Evolutionary conservation across 2,113 vertebrate genomes (phyloP), one percentile per base, ranked within the genome.

Genomic region (Myotis brandtii): DNA sequence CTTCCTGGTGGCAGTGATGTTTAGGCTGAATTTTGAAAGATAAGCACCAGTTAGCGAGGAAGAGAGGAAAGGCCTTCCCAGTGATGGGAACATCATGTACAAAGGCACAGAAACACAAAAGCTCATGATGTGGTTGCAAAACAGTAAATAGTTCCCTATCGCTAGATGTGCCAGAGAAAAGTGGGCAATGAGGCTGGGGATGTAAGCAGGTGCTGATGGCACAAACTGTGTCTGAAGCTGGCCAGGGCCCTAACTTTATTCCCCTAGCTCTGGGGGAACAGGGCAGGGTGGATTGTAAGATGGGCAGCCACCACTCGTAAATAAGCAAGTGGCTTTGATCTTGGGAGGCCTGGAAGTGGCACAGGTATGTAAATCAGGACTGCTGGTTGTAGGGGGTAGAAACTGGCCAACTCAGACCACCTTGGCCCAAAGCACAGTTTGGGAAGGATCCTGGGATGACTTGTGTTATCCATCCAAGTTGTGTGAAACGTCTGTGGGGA

Each of bases 11-110:
- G 70, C 16, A 34, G 12, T 56, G 87, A 93, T 25, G 18, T 50
- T 66, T 70, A 66, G 87, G 40, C 43, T 40, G 21, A 66, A 94
- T 92, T 89, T 82, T 91, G 59, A 86, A 91, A 95, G 56, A 40
- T 54, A 14, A 91, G 7, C 43, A 50, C 1, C 13, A 77, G 69
- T 93, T 67, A 75, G 30, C 43, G 27, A 34, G 23, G 48, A 81
- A 48, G n/a, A 77, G 77, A 27, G 2, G 23, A 72, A 76, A 59
- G 17, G n/a, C 21, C 72, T 77, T 73, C 13, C 9, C 52, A 54
- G 59, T 69, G 52, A 92, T 32, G n/a, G 48, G 30, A 86, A 90
- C 18, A n/a, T 25, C 37, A 14, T 40, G 30, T 21, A 23, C 40
- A 64, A 73, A 40, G 83, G 48, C 21, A 12, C 5, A 81, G 66